Evolutionary conservation across 2,888 invertebrate species (phyloP).

Genomic region (Lasioglossum calceatum): DNA sequence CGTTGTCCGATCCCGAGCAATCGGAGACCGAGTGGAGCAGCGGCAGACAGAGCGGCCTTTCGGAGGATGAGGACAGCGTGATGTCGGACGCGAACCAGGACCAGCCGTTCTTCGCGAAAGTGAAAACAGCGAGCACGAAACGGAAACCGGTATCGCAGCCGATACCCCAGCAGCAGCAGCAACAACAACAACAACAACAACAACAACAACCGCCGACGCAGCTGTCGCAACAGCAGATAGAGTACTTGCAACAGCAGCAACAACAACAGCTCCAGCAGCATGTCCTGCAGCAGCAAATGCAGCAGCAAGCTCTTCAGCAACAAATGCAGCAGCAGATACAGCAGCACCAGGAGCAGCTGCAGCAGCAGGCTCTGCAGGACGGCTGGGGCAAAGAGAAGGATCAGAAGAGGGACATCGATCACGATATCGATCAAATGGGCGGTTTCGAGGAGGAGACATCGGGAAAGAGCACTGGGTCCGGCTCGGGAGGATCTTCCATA

Average conservation of each 20-base stretch:
- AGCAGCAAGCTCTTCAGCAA: conserved; percentile 79
- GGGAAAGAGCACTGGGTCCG: conserved; percentile 87
- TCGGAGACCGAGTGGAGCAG: conserved; percentile 91
- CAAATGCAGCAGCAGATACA: conserved; percentile 75
- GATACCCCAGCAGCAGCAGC: conserved; percentile 68
- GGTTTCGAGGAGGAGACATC: conserved; percentile 87
- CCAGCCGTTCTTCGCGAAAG: conserved; percentile 88
- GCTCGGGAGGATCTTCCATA: conserved; percentile 87
- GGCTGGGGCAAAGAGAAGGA: conserved; percentile 86
- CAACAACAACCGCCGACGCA: conserved; percentile 66
- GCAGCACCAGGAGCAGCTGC: conserved; percentile 77
- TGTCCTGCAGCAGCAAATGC: conserved; percentile 78
- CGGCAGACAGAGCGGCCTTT: conserved; percentile 88
- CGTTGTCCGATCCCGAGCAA: conserved; percentile 91
- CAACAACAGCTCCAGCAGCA: conserved; percentile 80
- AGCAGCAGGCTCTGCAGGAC: conserved; percentile 80
- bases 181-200: conserved; percentile 58
- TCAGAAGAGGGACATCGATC: conserved; percentile 86
- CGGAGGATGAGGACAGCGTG: conserved; percentile 90
- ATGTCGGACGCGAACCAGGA: conserved; percentile 90
- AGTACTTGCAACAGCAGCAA: conserved; percentile 63
- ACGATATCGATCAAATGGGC: conserved; percentile 87
- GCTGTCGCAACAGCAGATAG: conserved; percentile 66
- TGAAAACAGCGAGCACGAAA: conserved; percentile 85
- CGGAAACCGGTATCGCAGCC: conserved; percentile 72